Conservation (phyloP, 2,888 invertebrate genomes). For the Gryllus longicercus region DNA sequence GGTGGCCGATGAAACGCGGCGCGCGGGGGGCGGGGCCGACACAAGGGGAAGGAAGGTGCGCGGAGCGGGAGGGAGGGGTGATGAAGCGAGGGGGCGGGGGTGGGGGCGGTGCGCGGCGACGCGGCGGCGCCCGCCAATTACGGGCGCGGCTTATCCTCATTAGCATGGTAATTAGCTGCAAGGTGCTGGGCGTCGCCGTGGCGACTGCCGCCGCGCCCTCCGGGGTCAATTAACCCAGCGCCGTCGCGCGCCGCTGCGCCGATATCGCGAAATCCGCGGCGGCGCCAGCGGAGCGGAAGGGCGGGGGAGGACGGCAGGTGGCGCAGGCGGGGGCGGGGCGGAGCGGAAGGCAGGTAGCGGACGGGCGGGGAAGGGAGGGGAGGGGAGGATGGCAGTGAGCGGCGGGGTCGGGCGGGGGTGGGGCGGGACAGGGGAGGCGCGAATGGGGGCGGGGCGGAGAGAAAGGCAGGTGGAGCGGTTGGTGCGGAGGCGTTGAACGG, state of each 20-base stretch:
- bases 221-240: slow-evolving; percentile 18
- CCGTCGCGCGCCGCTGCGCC: not conserved
- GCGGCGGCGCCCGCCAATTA: not conserved
- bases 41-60: not conserved
- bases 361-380: not conserved
- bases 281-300: not conserved
- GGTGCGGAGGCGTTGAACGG: no score
- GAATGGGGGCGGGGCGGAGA: no score
- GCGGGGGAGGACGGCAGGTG: not conserved
- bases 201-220: slow-evolving; percentile 21
- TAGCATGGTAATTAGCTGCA: slow-evolving; percentile 47
- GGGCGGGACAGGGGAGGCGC: no score
- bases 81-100: not conserved
- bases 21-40: not conserved
- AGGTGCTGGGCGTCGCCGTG: slow-evolving; percentile 8
- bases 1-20: no score
- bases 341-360: no score
- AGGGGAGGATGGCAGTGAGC: not conserved
- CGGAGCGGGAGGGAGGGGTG: not conserved
- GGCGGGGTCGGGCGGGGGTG: no score
- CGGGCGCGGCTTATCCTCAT: slow-evolving; percentile 47
- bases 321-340: no score
- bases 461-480: no score
- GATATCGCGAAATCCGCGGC: not conserved
- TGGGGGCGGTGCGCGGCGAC: not conserved